phyloP scores from a whole-genome alignment of 2,797 vertebrate species.

The Falco concolor region DNA sequence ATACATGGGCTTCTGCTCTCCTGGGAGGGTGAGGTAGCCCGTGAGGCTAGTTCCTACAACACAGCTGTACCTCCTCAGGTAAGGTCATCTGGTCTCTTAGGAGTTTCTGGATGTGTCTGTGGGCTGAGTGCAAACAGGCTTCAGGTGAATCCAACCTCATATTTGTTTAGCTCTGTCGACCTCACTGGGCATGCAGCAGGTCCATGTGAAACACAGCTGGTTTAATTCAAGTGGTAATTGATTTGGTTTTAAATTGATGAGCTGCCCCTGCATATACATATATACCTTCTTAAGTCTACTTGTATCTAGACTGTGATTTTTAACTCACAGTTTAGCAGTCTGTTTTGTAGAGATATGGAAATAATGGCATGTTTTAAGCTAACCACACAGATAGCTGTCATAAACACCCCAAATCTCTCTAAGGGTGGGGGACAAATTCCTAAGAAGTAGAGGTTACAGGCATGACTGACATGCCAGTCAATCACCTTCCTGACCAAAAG shows the following conservation, averaged over 20 bases:
- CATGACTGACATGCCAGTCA: background rate
- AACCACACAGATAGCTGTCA: background rate
- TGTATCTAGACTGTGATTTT: background rate
- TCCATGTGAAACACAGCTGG: background rate
- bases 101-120: background rate
- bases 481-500: background rate
- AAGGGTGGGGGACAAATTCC: background rate
- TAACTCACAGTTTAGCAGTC: background rate
- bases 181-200: rapidly evolving
- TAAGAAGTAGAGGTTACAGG: background rate
- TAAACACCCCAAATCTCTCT: background rate
- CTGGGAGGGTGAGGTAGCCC: background rate
- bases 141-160: background rate
- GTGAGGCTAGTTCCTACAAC: background rate
- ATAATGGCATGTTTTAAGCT: background rate
- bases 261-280: background rate
- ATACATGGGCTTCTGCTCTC: background rate
- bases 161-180: background rate
- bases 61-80: background rate
- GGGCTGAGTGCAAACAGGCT: background rate
- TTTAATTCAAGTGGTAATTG: background rate
- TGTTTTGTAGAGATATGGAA: background rate
- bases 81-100: background rate
- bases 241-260: background rate
- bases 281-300: background rate